Percentiles rank a stretch among this genome's conserved stretches.
These are phyloP conservation scores for Caiman crocodilus DNA, from an alignment of 2,797 vertebrate species.

Conservation along the genomic window DNA sequence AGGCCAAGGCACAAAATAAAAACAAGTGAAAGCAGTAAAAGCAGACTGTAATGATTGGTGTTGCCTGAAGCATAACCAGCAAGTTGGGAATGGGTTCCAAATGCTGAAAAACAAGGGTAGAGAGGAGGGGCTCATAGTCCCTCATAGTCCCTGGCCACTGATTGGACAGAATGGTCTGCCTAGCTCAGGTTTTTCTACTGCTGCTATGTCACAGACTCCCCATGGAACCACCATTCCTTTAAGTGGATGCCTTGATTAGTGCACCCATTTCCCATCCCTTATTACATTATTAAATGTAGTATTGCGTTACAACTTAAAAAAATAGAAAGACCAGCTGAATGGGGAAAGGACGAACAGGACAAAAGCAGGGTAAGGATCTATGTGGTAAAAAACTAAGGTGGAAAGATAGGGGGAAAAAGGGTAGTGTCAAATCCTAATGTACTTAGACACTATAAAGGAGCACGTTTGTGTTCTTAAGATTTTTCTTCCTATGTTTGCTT, in stretches of 20 bases:
- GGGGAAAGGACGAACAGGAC: no score
- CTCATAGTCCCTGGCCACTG: neutral
- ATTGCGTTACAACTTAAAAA: no score
- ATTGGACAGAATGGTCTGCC: neutral
- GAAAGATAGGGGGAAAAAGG: neutral
- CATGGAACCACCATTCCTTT: no score
- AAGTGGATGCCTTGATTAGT: no score
- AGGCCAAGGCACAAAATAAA: neutral
- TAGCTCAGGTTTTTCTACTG: neutral
- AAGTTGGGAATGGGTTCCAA: neutral
- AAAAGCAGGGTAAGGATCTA: neutral
- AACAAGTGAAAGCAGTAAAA: neutral
- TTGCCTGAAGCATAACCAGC: neutral
- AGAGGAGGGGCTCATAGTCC: no score
- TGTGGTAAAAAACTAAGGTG: neutral
- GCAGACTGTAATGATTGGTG: neutral
- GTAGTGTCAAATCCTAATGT: neutral
- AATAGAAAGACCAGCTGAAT: no score
- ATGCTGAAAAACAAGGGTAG: no score
- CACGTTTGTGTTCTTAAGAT: neutral
- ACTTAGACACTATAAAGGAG: neutral
- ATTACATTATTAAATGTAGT: no score
- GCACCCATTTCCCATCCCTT: no score
- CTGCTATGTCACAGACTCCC: neutral
- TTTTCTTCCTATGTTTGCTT: neutral